phyloP scores from a whole-genome alignment of 2,888 invertebrate genomes.

The Protodeltote pygarga region DNA sequence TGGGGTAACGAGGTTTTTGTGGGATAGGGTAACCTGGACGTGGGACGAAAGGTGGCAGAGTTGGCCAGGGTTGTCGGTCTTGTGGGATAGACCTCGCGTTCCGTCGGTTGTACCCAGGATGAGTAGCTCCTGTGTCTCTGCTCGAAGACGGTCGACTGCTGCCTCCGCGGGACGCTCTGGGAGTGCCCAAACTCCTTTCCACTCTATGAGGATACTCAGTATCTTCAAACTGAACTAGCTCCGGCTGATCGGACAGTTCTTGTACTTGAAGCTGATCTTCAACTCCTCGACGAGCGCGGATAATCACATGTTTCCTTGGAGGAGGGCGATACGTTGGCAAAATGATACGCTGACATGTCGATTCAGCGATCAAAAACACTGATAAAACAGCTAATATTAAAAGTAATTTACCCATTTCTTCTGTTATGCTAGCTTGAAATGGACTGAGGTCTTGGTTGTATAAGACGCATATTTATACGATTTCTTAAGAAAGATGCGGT shows the following conservation, averaged over 20 bases:
- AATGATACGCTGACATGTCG: conserved; percentile 22
- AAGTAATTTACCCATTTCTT: conserved; percentile 27
- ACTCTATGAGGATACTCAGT: no score
- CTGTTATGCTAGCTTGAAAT: background rate
- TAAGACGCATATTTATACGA: conserved; percentile 21
- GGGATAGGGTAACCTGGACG: conserved; percentile 13
- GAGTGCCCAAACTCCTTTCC: conserved; percentile 21
- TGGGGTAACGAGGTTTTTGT: conserved; percentile 3
- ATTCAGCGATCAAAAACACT: conserved; percentile 27
- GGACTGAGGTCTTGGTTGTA: conserved; percentile 9
- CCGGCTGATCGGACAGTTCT: no score
- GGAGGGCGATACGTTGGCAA: conserved; percentile 23
- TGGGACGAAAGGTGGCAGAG: conserved; percentile 30
- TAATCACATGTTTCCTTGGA: background rate
- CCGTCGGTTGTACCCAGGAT: conserved; percentile 35
- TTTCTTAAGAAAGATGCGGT: conserved; percentile 30
- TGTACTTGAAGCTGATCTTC: conserved; percentile 16
- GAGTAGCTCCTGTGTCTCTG: conserved; percentile 24
- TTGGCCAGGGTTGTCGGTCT: conserved; percentile 30
- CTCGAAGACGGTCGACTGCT: conserved; percentile 8
- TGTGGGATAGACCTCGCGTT: conserved; percentile 33
- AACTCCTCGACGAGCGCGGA: conserved; percentile 17
- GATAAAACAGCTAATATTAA: conserved; percentile 22
- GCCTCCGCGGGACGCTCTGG: conserved; percentile 10
- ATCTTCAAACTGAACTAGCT: no score